A percentile compares a stretch with the other conserved stretches of the same genome.
Evolutionary conservation across 2,797 vertebrate species (phyloP).

Genomic region (Helostoma temminkii): DNA sequence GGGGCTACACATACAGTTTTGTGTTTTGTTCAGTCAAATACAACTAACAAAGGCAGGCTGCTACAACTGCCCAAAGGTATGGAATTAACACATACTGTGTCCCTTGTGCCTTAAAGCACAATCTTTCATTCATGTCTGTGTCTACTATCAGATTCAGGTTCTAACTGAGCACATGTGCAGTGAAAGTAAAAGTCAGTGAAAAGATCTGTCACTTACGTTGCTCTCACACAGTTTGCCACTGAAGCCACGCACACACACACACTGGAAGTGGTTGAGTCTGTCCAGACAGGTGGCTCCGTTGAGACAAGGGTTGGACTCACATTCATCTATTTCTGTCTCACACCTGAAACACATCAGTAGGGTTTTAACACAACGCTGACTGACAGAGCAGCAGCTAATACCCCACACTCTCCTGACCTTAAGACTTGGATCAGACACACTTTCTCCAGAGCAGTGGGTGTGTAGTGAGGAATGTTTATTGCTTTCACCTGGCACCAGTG

Average conservation of each 20-base stretch:
- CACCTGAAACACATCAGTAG: slow-evolving; percentile 86
- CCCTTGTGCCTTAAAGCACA: too few relatives aligned
- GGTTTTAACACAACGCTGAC: slow-evolving; percentile 55
- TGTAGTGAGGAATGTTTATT: slow-evolving; percentile 15
- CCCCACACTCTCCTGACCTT: slow-evolving; percentile 15
- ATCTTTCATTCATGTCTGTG: not conserved
- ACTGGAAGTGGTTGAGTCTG: slow-evolving; percentile 86
- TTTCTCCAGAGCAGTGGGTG: slow-evolving; percentile 10
- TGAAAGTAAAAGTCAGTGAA: not conserved
- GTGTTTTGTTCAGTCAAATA: too few relatives aligned
- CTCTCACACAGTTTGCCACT: slow-evolving; percentile 89
- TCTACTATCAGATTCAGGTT: not conserved
- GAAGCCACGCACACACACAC: slow-evolving; percentile 88
- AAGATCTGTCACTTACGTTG: slow-evolving; percentile 83
- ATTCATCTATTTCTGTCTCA: slow-evolving; percentile 88
- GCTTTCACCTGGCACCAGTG: slow-evolving; percentile 86
- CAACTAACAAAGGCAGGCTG: too few relatives aligned
- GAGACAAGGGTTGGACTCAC: slow-evolving; percentile 91
- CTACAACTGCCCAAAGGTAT: too few relatives aligned
- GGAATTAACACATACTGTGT: too few relatives aligned
- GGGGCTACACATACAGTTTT: too few relatives aligned
- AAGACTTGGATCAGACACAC: slow-evolving; percentile 26
- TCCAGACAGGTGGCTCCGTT: slow-evolving; percentile 92
- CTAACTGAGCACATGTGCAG: not conserved
- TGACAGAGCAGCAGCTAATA: slow-evolving; percentile 47